Evolutionary conservation across 2,797 vertebrate genomes (phyloP).

Genomic region (Halcyon leucocephala): DNA sequence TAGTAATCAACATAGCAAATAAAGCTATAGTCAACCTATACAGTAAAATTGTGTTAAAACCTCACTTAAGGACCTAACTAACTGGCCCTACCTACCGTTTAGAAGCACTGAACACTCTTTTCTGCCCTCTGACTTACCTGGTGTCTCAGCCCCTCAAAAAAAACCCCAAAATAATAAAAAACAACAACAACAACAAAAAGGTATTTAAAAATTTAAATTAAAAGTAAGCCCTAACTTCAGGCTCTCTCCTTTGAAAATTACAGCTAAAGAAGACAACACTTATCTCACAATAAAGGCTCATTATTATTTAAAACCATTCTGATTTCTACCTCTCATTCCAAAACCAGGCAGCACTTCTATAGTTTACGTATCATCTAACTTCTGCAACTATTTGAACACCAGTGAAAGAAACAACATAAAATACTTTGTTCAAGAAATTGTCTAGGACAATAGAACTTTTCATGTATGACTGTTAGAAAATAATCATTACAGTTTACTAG

Average conservation of each 20-base stretch:
- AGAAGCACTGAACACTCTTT: background rate
- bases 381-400: background rate
- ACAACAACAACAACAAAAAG: background rate
- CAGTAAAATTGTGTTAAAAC: accelerated
- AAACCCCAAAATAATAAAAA: too few species aligned
- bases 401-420: background rate
- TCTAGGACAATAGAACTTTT: background rate
- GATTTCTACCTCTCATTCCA: background rate
- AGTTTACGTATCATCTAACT: background rate
- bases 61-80: background rate
- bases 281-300: background rate
- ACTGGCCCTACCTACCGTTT: background rate
- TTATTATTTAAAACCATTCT: background rate
- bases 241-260: background rate
- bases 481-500: background rate
- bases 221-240: background rate
- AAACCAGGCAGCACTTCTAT: background rate
- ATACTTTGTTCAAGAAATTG: background rate
- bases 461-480: background rate
- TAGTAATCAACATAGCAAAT: background rate
- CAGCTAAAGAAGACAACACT: background rate
- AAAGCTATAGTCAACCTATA: background rate
- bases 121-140: background rate
- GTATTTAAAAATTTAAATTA: background rate
- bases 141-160: background rate